These are phyloP conservation scores for Esox masquinongy DNA, from an alignment of 2,797 vertebrate genomes.

Conservation along the genomic window DNA sequence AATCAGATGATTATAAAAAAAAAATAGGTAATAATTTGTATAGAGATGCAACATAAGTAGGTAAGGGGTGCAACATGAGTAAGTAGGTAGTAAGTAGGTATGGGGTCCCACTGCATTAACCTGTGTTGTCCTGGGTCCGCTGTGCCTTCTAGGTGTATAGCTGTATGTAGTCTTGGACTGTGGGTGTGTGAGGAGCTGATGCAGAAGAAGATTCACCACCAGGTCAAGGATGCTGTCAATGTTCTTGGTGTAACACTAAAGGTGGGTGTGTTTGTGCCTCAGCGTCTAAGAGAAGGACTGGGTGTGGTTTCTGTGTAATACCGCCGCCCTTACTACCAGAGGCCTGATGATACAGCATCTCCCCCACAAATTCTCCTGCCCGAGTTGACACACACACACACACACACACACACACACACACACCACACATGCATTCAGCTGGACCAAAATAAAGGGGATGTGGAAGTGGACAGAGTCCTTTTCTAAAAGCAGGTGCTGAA, in stretches of 20 bases:
- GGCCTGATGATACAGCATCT: conserved; percentile 64
- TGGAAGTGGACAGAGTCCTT: conserved; percentile 59
- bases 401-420: conserved; percentile 62
- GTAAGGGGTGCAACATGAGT: no score
- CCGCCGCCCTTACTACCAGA: background rate
- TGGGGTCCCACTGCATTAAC: background rate
- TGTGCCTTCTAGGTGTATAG: conserved; percentile 79
- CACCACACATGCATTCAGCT: conserved; percentile 58
- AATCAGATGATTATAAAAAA: background rate
- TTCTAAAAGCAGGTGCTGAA: conserved; percentile 80
- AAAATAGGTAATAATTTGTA: background rate
- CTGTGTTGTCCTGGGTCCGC: background rate
- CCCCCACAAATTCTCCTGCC: conserved; percentile 74
- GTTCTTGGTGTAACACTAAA: conserved; percentile 97
- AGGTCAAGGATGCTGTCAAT: conserved; percentile 92
- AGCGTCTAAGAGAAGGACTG: background rate
- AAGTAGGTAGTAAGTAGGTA: background rate
- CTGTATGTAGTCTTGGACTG: conserved; percentile 91
- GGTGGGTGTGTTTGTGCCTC: conserved; percentile 68
- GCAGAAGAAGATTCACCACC: conserved; percentile 82
- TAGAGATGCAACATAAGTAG: background rate
- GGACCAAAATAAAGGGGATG: conserved; percentile 72
- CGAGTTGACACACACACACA: conserved; percentile 72
- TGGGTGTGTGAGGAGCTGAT: conserved; percentile 97
- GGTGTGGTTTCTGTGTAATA: background rate